A percentile compares a stretch with the other conserved stretches of the same genome.
Evolutionary conservation across 2,888 invertebrate genomes (phyloP).

Genomic region (Melinaea marsaeus): DNA sequence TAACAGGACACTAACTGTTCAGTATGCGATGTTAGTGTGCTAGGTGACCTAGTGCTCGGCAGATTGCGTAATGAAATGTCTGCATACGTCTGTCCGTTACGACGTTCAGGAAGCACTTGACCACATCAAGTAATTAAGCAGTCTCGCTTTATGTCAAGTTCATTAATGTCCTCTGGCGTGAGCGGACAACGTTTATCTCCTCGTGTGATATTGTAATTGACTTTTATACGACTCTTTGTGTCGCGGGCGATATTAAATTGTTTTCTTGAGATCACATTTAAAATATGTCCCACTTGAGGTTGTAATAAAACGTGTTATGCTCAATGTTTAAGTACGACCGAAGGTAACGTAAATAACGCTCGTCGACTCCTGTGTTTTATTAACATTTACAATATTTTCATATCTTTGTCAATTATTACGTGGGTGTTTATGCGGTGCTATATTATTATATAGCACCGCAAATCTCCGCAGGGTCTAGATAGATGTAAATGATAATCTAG

Average conservation of each 20-base stretch:
- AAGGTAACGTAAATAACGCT: too few species aligned
- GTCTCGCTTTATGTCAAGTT: constrained; percentile 32
- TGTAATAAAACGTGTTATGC: too few species aligned
- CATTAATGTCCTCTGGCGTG: constrained; percentile 26
- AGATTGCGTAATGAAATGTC: too few species aligned
- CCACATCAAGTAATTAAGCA: constrained; percentile 29
- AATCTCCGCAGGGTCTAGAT: neutral
- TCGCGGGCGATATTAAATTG: constrained; percentile 11
- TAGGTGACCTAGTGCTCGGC: constrained; percentile 18
- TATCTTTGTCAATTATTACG: too few species aligned
- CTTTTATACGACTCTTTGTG: constrained; percentile 13
- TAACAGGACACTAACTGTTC: too few species aligned
- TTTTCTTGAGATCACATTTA: neutral
- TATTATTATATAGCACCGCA: neutral
- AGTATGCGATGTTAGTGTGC: too few species aligned
- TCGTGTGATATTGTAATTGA: constrained; percentile 16
- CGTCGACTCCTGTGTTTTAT: too few species aligned
- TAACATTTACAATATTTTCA: too few species aligned
- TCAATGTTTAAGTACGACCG: too few species aligned
- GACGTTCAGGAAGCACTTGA: constrained; percentile 31
- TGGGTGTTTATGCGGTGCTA: too few species aligned
- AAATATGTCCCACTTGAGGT: too few species aligned
- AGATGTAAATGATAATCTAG: neutral
- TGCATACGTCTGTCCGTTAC: constrained; percentile 22
- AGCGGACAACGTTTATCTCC: constrained; percentile 21